Evolutionary conservation across 2,797 vertebrate genomes (phyloP).

Genomic region (Thaleichthys pacificus): DNA sequence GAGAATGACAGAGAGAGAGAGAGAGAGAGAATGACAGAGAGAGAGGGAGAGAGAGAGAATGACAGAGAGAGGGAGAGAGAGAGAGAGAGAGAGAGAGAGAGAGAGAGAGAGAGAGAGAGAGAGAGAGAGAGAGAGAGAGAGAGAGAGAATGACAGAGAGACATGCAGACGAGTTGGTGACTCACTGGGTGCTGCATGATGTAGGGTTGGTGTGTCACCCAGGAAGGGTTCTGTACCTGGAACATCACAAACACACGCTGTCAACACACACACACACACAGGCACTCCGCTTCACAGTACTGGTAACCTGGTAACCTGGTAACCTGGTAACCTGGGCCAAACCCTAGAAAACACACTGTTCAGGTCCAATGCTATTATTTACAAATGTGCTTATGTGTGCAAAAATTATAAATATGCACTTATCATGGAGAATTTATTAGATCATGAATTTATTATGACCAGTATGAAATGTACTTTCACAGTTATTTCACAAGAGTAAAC

Average conservation of each 20-base stretch:
- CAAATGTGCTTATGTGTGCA: too few relatives aligned
- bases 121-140: not conserved
- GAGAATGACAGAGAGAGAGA: not conserved
- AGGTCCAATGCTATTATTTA: slow-evolving; percentile 12
- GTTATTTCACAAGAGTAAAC: too few relatives aligned
- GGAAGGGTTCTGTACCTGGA: slow-evolving; percentile 94
- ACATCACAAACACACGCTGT: slow-evolving; percentile 56
- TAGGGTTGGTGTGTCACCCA: slow-evolving; percentile 97
- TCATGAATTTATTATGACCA: too few relatives aligned
- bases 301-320: slow-evolving; percentile 13
- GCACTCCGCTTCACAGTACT: slow-evolving; percentile 12
- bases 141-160: not conserved
- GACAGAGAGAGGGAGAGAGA: slow-evolving; percentile 11
- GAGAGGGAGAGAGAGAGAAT: slow-evolving; percentile 26
- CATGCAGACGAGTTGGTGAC: slow-evolving; percentile 45
- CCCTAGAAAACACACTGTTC: slow-evolving; percentile 22
- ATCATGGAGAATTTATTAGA: too few relatives aligned
- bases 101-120: slow-evolving; percentile 30
- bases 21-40: too few relatives aligned
- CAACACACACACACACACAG: slow-evolving; percentile 31
- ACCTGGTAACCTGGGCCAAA: too few relatives aligned
- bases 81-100: slow-evolving; percentile 39
- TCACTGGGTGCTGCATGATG: slow-evolving; percentile 98
- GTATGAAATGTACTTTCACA: too few relatives aligned
- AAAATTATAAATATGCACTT: too few relatives aligned